These are phyloP conservation scores for Phalangium opilio DNA, from an alignment of 2,888 invertebrate species.

Conservation along the genomic window DNA sequence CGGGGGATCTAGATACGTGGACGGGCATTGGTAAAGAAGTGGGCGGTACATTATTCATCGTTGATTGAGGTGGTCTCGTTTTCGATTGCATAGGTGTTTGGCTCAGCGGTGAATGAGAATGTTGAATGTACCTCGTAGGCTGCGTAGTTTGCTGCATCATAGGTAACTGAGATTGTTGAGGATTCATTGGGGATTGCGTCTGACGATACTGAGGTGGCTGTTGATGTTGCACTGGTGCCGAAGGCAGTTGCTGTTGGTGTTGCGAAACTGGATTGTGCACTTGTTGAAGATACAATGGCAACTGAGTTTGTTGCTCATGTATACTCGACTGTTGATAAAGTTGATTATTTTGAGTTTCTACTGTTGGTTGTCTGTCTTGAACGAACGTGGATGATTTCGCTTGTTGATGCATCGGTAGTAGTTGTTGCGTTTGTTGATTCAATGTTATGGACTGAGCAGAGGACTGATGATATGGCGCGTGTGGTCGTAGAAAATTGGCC, in stretches of 20 bases:
- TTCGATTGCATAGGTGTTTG: constrained; percentile 1
- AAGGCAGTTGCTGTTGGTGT: too few species aligned
- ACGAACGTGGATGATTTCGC: too few species aligned
- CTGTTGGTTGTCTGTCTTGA: too few species aligned
- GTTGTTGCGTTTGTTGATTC: too few species aligned
- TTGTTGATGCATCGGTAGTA: too few species aligned
- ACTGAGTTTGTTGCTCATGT: background rate
- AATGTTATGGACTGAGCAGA: too few species aligned
- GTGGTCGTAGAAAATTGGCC: too few species aligned
- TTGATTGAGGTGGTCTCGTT: constrained; percentile 5
- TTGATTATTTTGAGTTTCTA: too few species aligned
- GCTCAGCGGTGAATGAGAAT: constrained; percentile 2
- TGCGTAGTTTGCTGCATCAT: constrained; percentile 6
- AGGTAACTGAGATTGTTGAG: constrained; percentile 10
- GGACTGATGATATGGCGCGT: too few species aligned
- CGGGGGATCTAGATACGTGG: too few species aligned
- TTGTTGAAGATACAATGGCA: constrained; percentile 2
- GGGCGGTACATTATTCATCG: constrained; percentile 3
- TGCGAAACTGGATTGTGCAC: background rate
- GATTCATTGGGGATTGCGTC: constrained; percentile 4
- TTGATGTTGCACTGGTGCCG: constrained; percentile 4
- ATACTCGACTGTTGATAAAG: too few species aligned
- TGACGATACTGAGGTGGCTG: background rate
- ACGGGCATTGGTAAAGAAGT: constrained; percentile 29
- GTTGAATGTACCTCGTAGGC: constrained; percentile 1